Evolutionary conservation across 2,797 vertebrate genomes (phyloP), one percentile per base, ranked within the genome.

Genomic region (Anisognathus igniventris): DNA sequence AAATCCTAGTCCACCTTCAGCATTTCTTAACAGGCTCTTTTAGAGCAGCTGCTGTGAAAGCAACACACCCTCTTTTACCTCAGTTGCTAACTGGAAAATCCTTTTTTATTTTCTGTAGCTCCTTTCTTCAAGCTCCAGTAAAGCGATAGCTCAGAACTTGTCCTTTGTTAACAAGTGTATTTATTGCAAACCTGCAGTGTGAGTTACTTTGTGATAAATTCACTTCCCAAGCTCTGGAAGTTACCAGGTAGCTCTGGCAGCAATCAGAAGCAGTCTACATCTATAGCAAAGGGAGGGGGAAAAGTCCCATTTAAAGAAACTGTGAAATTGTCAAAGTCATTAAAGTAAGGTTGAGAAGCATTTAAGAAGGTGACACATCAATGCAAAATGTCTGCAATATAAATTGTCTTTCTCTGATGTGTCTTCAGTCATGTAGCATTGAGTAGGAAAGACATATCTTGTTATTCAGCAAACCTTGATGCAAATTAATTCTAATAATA

Each of bases 401-500:
- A 71, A 94, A 91, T 70, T 57, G 48, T 44, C 67, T 45, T 82
- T 73, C 53, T 87, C 44, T 89, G 48, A 50, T 74, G 42, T 40
- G 48, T 74, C 53, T 89, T 76, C 75, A 91, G 77, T 48, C 89
- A 78, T 51, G 60, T 60, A 92, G 48, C 42, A 48, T 24, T 67
- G 88, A 71, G 57, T 67, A 79, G 18, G 23, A 85, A 82, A 91
- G 81, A 64, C 20, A 76, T 6, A 61, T 54, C 45, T 66, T 85
- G 67, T 86, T 93, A 47, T 61, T 66, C 25, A 71, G 30, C 15
- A 86, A 95, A 74, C 37, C 61, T 88, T 51, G 35, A 71, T 14
- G 3, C 18, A 92, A 91, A 92, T 76, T 86, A 89, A 90, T 91
- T 94, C 72, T 77, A 90, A 91, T 82, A 48, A 47, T 80, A 85